Base-by-base conservation (phyloP, 2,888 invertebrate species). In the Pristionchus mayeri region DNA sequence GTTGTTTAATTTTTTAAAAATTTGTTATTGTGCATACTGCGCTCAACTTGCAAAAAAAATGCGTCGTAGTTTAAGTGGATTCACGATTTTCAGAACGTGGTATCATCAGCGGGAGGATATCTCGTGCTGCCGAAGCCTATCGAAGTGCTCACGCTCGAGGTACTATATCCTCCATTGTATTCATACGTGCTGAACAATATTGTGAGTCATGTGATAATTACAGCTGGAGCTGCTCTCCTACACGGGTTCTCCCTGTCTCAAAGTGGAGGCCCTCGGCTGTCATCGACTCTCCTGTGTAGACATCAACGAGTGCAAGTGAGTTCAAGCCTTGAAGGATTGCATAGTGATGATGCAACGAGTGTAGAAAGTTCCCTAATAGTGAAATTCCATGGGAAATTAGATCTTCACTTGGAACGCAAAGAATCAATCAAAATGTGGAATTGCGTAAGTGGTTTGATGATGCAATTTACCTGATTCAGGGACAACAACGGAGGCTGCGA, bases 401-500 rank as follows among this genome's bases (percentile, higher is more conserved):
- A n/a, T n/a, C n/a, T n/a, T n/a, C n/a, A n/a, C n/a, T n/a, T n/a
- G n/a, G n/a, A n/a, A n/a, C n/a, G n/a, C n/a, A n/a, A n/a, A n/a
- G n/a, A 27, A 18, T 6, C 24, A 30, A 27, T 18, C 16, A 54
- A 54, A 13, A 54, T 21, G 21, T 54, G 4, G 4, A 13, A 63
- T 9, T 63, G 63, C 63, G 3, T 13, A 63, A 27, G 27, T 30
- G 18, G 16, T 63, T 4, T 21, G 21, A 27, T 63, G 18, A 11
- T 63, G 21, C n/a, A 21, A 6, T 30, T 34, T n/a, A 6, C 30
- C n/a, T n/a, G n/a, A n/a, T 44, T 21, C 71, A 80, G 80, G 71
- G 87, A 88, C 16, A 85, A 91, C 78, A 93, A 93, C 86, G 93
- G 93, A 21, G 85, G 88, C 83, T 93, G 93, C 83, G 92, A 93